Evolutionary conservation across 2,888 invertebrate species (phyloP), one percentile per base, ranked within the genome.

Genomic region (Eristalis intricaria): DNA sequence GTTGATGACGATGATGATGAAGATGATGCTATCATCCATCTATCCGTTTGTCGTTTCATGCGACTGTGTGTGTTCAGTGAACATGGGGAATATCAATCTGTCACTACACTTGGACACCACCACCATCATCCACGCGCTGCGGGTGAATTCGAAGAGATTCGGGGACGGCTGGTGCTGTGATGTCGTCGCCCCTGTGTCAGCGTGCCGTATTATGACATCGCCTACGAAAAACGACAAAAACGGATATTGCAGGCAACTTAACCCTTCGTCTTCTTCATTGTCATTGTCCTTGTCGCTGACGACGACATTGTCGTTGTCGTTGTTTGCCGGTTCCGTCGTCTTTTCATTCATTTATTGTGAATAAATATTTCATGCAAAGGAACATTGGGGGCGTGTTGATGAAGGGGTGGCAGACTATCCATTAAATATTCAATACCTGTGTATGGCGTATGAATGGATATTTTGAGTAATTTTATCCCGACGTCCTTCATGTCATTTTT

Each of bases 381-480:
- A 56, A 56, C 8, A 38, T 50, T 32, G 38, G 29, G 40, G 35
- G 32, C 15, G 43, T 26, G 26, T 26, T 26, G n/a, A 32, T 13
- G n/a, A 38, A 13, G 38, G 19, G 19, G 38, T 32, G 23, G 56
- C 74, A 78, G 78, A 2, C 50, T 76, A 50, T 60, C 88, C 89
- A 90, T 90, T 90, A 90, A 89, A 88, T 89, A 89, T 91, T 89
- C 89, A 90, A 90, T 91, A 90, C 85, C 92, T 92, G 92, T 83
- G 79, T 89, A 89, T 91, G 92, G 90, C 92, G 91, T 90, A 90
- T 90, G 90, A 90, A 90, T 90, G 89, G 89, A 81, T 89, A 89
- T 89, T 82, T 82, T 78, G 70, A 82, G 86, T 82, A 83, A 82
- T 82, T 78, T 78, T 78, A 86, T 85, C 85, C 63, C 26, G 60